A percentile compares a stretch with the other conserved stretches of the same genome.
These are phyloP conservation scores for Zaprionus africanus DNA, from an alignment of 1,140 invertebrate genomes.

Conservation along the genomic window DNA sequence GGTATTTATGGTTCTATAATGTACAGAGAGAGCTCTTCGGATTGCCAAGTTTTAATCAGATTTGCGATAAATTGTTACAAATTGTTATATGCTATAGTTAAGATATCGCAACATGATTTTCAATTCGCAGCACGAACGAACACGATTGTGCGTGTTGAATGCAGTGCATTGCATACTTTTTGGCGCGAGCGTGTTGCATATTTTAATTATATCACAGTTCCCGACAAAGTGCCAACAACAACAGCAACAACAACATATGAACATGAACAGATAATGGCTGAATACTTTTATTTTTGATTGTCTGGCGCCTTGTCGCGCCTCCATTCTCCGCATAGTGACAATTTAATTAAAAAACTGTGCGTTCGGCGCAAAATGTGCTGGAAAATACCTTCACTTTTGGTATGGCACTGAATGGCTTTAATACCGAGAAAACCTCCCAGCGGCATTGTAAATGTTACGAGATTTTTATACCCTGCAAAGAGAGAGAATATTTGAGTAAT, in stretches of 20 bases:
- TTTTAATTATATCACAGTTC: conserved; percentile 57
- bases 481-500: too few species aligned
- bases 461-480: background rate
- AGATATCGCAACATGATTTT: background rate
- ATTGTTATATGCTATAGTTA: background rate
- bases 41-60: background rate
- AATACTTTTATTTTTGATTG: conserved; percentile 43
- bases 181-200: conserved; percentile 13
- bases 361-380: background rate
- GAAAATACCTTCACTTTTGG: conserved; percentile 6
- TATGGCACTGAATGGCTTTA: conserved; percentile 45
- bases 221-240: conserved; percentile 46
- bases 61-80: background rate
- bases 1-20: background rate
- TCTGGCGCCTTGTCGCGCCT: conserved; percentile 7
- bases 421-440: conserved; percentile 18
- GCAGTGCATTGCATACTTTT: conserved; percentile 9
- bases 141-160: conserved; percentile 4
- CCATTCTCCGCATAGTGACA: conserved; percentile 47
- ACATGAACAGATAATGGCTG: conserved; percentile 6
- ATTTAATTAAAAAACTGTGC: conserved; percentile 60
- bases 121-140: background rate
- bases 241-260: conserved; percentile 13
- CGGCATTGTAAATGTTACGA: conserved; percentile 26
- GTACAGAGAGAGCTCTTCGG: background rate